Evolutionary conservation across 2,888 invertebrate genomes (phyloP).

Genomic region (Catocala fraxini): DNA sequence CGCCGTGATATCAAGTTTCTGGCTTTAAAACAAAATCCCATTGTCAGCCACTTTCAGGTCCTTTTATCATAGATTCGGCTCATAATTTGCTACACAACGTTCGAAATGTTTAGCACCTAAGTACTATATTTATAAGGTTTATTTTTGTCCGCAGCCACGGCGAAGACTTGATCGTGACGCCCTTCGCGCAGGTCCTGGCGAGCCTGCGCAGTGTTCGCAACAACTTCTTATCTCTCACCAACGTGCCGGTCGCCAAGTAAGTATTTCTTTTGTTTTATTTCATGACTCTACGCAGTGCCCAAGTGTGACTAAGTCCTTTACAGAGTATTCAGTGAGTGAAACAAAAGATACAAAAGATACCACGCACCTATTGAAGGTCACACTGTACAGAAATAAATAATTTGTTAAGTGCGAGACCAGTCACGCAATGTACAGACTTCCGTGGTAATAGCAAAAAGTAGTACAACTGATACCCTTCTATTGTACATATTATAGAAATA

Average conservation of each 20-base stretch:
- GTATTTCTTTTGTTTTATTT: slow-evolving; percentile 75
- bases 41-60: slow-evolving; percentile 29
- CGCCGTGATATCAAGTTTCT: slow-evolving; percentile 28
- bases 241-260: slow-evolving; percentile 96
- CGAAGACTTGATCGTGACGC: slow-evolving; percentile 99
- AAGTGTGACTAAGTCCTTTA: slow-evolving; percentile 14
- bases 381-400: slow-evolving; percentile 7
- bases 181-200: slow-evolving; percentile 99
- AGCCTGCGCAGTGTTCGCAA: slow-evolving; percentile 99
- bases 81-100: slow-evolving; percentile 30
- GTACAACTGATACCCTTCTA: too few species aligned
- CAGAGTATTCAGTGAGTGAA: background rate
- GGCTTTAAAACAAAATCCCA: slow-evolving; percentile 29
- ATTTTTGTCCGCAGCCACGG: slow-evolving; percentile 92
- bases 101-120: slow-evolving; percentile 22
- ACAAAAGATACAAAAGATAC: slow-evolving; percentile 9
- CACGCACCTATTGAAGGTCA: slow-evolving; percentile 5
- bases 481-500: too few species aligned
- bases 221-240: slow-evolving; percentile 99
- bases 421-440: background rate
- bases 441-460: too few species aligned
- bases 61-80: slow-evolving; percentile 43
- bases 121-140: slow-evolving; percentile 38
- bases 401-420: background rate
- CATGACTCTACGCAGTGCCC: slow-evolving; percentile 26